Conservation (phyloP, 2,113 vertebrate genomes). For the Pterocles orientalis region DNA sequence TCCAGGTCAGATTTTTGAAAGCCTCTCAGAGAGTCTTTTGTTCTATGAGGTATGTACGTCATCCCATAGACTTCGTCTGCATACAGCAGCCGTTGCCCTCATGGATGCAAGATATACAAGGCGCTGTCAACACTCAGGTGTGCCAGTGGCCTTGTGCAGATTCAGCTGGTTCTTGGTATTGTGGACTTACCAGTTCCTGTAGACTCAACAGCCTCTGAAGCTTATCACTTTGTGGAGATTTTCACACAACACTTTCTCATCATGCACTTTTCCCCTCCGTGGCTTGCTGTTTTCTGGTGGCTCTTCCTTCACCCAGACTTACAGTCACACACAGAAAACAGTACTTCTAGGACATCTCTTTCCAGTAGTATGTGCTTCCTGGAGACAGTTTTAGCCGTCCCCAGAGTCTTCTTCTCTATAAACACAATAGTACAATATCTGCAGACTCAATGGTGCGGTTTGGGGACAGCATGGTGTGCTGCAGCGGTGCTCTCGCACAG, state of each 20-base stretch:
- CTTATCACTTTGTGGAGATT: background rate
- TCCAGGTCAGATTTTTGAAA: background rate
- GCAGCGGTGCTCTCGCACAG: background rate
- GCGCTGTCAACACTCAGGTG: background rate
- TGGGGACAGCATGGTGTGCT: background rate
- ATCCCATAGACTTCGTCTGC: background rate
- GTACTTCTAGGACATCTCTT: background rate
- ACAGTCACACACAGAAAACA: background rate
- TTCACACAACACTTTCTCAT: background rate
- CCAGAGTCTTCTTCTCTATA: background rate
- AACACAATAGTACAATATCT: background rate
- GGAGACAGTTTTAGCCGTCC: background rate
- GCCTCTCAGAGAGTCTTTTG: background rate
- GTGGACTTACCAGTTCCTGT: background rate
- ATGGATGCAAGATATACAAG: background rate
- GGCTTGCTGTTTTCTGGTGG: background rate
- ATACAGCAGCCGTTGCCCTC: background rate
- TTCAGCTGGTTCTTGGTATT: background rate
- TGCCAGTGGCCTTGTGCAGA: fast-evolving
- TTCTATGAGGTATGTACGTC: background rate
- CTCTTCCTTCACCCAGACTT: background rate
- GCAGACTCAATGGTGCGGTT: background rate
- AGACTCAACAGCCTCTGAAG: background rate
- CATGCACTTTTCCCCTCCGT: background rate
- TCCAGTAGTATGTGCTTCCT: background rate